phyloP scores from a whole-genome alignment of 1,140 invertebrate species.

The Drosophila ambigua region DNA sequence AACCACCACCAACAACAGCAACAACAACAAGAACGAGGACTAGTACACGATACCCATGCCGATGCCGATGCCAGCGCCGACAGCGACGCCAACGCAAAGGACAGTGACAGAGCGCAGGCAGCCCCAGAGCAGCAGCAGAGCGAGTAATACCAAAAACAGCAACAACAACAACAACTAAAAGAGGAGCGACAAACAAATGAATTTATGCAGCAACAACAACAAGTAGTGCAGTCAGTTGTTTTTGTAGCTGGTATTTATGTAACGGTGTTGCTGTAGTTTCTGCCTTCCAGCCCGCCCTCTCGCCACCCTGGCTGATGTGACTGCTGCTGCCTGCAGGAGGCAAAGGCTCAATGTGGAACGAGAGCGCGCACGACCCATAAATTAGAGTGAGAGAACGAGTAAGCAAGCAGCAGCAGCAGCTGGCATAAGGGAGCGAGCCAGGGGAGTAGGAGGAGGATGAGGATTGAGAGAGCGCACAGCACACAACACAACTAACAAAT shows the following conservation, averaged over 20 bases:
- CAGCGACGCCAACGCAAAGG: slow-evolving; percentile 40
- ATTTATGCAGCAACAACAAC: slow-evolving; percentile 65
- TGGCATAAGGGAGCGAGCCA: background rate
- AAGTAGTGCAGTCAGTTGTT: slow-evolving; percentile 25
- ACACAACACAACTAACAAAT: slow-evolving; percentile 11
- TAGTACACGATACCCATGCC: slow-evolving; percentile 9
- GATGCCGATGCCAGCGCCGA: slow-evolving; percentile 21
- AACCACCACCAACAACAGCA: slow-evolving; percentile 21
- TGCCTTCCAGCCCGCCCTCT: slow-evolving; percentile 1
- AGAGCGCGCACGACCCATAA: slow-evolving; percentile 73
- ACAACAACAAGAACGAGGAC: slow-evolving; percentile 13
- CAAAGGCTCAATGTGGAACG: slow-evolving; percentile 54
- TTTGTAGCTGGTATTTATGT: slow-evolving; percentile 67
- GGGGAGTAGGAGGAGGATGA: slow-evolving; percentile 6
- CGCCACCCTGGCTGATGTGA: slow-evolving; percentile 24
- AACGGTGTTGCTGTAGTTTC: slow-evolving; percentile 62
- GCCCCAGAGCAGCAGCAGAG: slow-evolving; percentile 45
- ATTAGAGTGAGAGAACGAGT: slow-evolving; percentile 60
- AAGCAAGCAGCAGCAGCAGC: slow-evolving; percentile 16
- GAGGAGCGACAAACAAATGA: slow-evolving; percentile 62
- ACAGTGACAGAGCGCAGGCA: slow-evolving; percentile 41
- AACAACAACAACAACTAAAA: slow-evolving; percentile 26
- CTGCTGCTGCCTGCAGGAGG: slow-evolving; percentile 43
- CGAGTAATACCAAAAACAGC: slow-evolving; percentile 50
- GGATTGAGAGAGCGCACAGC: slow-evolving; percentile 28